Base-by-base conservation (phyloP, 2,113 vertebrate species). In the Strix uralensis region DNA sequence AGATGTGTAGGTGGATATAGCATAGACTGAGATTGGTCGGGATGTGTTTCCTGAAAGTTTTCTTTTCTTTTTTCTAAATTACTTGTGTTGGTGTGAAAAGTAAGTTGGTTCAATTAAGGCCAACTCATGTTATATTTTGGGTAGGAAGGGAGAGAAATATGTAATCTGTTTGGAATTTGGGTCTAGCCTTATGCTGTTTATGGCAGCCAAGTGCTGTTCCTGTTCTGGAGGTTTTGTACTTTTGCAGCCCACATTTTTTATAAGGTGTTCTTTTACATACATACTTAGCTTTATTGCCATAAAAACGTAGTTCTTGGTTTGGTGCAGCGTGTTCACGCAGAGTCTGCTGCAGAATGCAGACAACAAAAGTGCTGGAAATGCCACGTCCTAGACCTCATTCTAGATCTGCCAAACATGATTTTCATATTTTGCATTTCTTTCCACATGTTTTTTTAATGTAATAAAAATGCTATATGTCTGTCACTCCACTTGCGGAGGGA, bases 401-500 rank as follows among this genome's bases (percentile, higher is more conserved):
- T 70, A 11, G 40, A 54, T 88, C 89, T 91, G 85, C 96, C 94
- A 94, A 90, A 96, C 71, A 80, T 89, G 83, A 94, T 94, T 86
- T 90, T 95, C 93, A 80, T 96, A 96, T 36, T 90, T 94, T n/a
- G 1, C 94, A 90, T 95, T 94, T 92, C 91, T 92, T 93, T 71
- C 58, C 58, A 25, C 10, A 54, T 77, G 67, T 55, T 40, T 78
- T 36, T 44, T 29, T 4, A 13, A 47, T 72, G 78, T 61, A 82
- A 62, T 77, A 78, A 62, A 75, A 83, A 9, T 3, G 26, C 83
- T 91, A 17, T 67, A 42, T 7, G 81, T 92, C 84, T 81, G 75
- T 95, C 84, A 71, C 82, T 90, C 29, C 27, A 3, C 15, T 78
- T 13, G 65, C 4, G 47, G 89, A 88, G 94, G 93, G 86, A 93